Conservation (phyloP, 2,113 vertebrate genomes). For the Geothlypis trichas region DNA sequence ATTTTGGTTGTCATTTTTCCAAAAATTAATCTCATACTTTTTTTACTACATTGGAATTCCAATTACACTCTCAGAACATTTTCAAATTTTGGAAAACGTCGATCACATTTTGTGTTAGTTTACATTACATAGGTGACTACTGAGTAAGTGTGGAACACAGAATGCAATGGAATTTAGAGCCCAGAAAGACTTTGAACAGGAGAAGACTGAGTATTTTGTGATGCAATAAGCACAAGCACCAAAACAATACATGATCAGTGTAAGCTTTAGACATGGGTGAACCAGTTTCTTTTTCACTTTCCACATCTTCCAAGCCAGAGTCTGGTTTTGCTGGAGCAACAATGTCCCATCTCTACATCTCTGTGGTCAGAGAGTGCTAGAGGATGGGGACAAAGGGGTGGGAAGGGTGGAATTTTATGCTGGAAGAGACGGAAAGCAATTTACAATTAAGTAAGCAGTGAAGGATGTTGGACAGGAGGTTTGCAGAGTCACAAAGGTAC, state of each 20-base stretch:
- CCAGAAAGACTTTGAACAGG: neutral
- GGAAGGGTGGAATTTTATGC: neutral
- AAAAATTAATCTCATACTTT: neutral
- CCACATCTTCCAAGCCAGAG: neutral
- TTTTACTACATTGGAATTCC: neutral
- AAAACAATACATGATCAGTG: neutral
- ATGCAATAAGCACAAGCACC: neutral
- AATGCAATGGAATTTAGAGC: neutral
- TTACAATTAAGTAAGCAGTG: neutral
- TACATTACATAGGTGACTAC: neutral
- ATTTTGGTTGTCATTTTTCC: neutral
- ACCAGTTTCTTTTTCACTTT: neutral
- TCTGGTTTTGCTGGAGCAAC: neutral
- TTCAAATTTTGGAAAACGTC: neutral
- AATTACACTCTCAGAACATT: neutral
- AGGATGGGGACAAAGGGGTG: accelerated
- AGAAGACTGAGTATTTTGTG: neutral
- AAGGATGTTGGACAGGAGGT: neutral
- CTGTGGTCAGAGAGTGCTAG: neutral
- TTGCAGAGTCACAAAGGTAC: neutral
- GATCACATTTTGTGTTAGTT: neutral
- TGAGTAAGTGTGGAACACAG: neutral
- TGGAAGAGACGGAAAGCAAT: neutral
- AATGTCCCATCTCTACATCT: accelerated
- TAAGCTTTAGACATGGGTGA: neutral